Conservation (phyloP, 2,113 vertebrate species). For the Cisticola juncidis region DNA sequence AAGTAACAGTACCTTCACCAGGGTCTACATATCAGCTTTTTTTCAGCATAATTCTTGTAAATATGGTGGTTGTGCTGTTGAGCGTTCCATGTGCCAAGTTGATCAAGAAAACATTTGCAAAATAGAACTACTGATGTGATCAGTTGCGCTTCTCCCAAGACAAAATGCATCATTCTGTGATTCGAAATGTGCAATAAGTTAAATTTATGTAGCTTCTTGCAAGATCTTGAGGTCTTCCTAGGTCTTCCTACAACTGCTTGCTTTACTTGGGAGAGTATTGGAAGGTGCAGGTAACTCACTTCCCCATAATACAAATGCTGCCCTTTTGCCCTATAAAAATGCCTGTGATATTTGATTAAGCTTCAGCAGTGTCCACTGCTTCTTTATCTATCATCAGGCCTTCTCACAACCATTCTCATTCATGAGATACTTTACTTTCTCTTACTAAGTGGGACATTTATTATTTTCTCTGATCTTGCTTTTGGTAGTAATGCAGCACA, state of each 20-base stretch:
- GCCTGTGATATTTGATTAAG: neutral
- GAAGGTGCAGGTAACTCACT: neutral
- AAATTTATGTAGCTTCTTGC: neutral
- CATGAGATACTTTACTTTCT: neutral
- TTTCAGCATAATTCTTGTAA: neutral
- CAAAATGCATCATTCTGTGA: neutral
- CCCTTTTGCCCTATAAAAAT: neutral
- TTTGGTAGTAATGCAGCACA: neutral
- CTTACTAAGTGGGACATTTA: neutral
- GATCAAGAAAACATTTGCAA: neutral
- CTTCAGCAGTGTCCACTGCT: neutral
- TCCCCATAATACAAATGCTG: neutral
- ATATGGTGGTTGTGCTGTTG: neutral
- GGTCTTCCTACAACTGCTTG: neutral
- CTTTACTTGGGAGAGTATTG: neutral
- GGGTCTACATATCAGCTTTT: slow-evolving; percentile 24
- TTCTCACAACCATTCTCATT: neutral
- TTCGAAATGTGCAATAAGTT: neutral
- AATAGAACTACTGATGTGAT: neutral
- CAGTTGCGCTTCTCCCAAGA: neutral
- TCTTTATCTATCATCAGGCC: neutral
- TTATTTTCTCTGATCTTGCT: neutral
- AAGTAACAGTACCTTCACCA: slow-evolving; percentile 17
- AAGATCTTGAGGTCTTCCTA: neutral
- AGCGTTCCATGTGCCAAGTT: neutral